A percentile compares a stretch with the other conserved stretches of the same genome.
Conservation (phyloP, 1,140 invertebrate genomes). For the Meloidogyne floridensis region DNA sequence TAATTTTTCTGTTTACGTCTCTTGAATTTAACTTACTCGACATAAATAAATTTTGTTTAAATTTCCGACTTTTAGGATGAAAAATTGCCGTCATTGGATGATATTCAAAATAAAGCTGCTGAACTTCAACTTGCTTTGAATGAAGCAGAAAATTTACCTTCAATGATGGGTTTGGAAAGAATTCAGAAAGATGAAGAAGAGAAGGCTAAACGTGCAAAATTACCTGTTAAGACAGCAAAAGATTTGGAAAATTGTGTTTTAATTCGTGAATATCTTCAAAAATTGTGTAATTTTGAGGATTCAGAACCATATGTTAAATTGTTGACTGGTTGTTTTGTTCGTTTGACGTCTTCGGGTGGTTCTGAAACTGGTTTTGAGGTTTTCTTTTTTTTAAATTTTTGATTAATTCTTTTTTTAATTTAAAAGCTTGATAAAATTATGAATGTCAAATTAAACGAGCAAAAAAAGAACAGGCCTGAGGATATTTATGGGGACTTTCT, state of each 20-base stretch:
- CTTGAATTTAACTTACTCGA: no score
- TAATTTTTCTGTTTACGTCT: no score
- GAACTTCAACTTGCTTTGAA: conserved; percentile 18
- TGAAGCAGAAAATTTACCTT: conserved; percentile 17
- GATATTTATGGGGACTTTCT: conserved; percentile 2
- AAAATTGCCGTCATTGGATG: conserved; percentile 13
- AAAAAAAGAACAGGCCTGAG: not conserved
- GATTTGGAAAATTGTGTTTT: conserved; percentile 17
- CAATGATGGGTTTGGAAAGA: conserved; percentile 5
- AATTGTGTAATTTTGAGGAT: not conserved
- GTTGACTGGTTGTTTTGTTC: conserved; percentile 22
- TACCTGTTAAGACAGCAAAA: conserved; percentile 7
- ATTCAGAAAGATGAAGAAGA: conserved; percentile 4
- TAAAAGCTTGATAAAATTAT: conserved; percentile 22
- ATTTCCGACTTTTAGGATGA: conserved; percentile 6
- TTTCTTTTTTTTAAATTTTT: not conserved
- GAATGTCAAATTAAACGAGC: not conserved
- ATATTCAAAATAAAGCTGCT: conserved; percentile 19
- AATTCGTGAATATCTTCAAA: not conserved
- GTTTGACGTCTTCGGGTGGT: conserved; percentile 4
- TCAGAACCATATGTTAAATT: not conserved
- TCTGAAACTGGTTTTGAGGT: conserved; percentile 26
- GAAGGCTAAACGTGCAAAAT: conserved; percentile 1
- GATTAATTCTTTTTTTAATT: not conserved
- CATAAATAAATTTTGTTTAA: no score